Base-by-base conservation (phyloP, 2,113 vertebrate species). In the Ancistrus triradiatus region DNA sequence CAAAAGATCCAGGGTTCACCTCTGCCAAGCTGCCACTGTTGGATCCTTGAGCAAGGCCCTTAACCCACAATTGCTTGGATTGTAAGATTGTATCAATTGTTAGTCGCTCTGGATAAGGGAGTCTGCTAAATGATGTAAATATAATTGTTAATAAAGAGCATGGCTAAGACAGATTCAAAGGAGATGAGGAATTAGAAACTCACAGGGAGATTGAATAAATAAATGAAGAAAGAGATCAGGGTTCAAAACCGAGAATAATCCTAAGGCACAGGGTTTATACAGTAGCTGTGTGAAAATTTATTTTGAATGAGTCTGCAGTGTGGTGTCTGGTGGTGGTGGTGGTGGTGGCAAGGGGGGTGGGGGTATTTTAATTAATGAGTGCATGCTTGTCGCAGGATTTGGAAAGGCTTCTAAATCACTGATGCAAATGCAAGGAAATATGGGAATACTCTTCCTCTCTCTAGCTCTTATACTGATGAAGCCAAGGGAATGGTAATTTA, bases 301-400 rank as follows among this genome's bases (percentile, higher is more conserved):
- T 74, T 70, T 72, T 22, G 57, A 69, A 74, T 70, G 64, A 57
- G 68, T 66, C 62, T 11, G 52, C 43, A 64, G 57, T 35, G 59
- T 31, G 57, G 51, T 22, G 51, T 14, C 33, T 42, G 42, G 24
- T 43, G 49, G 27, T 13, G 33, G 7, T 42, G 40, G 52, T 19
- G 18, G 58, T 22, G 17, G 35, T 5, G 57, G 21, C 25, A 42
- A 7, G 21, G 28, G 19, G 18, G 15, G 7, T 2, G 25, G 37
- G 40, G 25, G 56, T 25, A 52, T 53, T 60, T 78, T 78, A 75
- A 75, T 78, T 78, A 78, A 78, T 73, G 67, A 65, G 69, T 35
- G 63, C 56, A 51, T 17, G 66, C 59, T 74, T 73, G 66, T 78
- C 50, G 55, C 63, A 38, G 59, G 67, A 56, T 78, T 70, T 52